Conservation (phyloP, 2,888 invertebrate species). For the Pogonocherus hispidulus region DNA sequence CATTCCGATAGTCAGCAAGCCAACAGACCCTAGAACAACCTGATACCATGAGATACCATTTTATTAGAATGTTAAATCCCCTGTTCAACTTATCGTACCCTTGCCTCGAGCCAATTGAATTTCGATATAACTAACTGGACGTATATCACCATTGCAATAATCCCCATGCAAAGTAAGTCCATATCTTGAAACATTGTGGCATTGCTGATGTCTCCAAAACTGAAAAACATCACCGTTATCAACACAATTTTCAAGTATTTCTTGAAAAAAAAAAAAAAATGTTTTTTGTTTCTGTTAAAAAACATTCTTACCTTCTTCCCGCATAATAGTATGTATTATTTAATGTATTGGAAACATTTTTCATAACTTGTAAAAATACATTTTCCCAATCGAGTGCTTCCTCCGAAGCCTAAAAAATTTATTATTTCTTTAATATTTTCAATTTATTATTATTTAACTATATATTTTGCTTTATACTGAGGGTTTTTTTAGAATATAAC, state of each 20-base stretch:
- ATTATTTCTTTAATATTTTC: no score
- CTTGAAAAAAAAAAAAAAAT: no score
- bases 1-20: constrained; percentile 80
- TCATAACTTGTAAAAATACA: constrained; percentile 68
- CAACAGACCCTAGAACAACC: constrained; percentile 78
- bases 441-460: no score
- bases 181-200: constrained; percentile 81
- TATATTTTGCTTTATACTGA: no score
- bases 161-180: constrained; percentile 78
- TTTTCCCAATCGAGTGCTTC: constrained; percentile 75
- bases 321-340: constrained; percentile 73
- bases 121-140: constrained; percentile 81
- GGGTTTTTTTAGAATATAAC: no score
- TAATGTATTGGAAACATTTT: constrained; percentile 62
- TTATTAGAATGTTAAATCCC: neutral
- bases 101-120: constrained; percentile 81
- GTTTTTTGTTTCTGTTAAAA: no score
- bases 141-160: constrained; percentile 81
- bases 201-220: constrained; percentile 83
- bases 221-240: constrained; percentile 55
- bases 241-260: no score
- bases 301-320: constrained; percentile 73
- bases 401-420: constrained; percentile 67
- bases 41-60: constrained; percentile 60
- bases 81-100: constrained; percentile 68